These are phyloP conservation scores for Siniperca undulata DNA, from an alignment of 2,797 vertebrate genomes.

Conservation along the genomic window DNA sequence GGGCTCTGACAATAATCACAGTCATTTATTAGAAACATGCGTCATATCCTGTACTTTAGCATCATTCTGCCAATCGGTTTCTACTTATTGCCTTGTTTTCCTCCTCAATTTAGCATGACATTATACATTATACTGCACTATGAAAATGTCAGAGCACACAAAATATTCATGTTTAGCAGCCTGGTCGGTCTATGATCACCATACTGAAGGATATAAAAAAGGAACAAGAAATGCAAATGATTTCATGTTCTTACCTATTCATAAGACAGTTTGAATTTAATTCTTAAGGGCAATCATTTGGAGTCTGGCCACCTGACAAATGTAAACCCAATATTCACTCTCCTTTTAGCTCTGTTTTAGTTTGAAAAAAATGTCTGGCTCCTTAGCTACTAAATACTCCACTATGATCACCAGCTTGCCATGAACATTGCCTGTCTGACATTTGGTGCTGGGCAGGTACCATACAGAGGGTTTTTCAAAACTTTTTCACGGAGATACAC, in stretches of 20 bases:
- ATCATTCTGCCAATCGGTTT: conserved; percentile 13
- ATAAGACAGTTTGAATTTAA: neutral
- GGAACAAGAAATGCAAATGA: neutral
- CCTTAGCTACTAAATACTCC: neutral
- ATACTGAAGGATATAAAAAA: neutral
- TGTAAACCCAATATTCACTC: neutral
- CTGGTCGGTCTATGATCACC: neutral
- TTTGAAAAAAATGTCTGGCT: neutral
- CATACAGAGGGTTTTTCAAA: neutral
- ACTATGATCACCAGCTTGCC: neutral
- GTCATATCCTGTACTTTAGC: conserved; percentile 46
- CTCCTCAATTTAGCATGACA: neutral
- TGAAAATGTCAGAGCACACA: conserved; percentile 14
- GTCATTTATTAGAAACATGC: conserved; percentile 37
- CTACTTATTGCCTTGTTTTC: neutral
- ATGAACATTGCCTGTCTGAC: neutral
- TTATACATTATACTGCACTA: neutral
- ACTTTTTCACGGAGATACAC: too few species aligned
- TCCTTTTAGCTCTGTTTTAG: neutral
- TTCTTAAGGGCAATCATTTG: neutral
- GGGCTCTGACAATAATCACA: conserved; percentile 36
- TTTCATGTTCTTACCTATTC: neutral
- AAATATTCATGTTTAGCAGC: neutral
- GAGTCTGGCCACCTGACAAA: neutral
- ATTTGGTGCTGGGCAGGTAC: neutral